Evolutionary conservation across 1,140 invertebrate species (phyloP).

Genomic region (Drosophila littoralis): DNA sequence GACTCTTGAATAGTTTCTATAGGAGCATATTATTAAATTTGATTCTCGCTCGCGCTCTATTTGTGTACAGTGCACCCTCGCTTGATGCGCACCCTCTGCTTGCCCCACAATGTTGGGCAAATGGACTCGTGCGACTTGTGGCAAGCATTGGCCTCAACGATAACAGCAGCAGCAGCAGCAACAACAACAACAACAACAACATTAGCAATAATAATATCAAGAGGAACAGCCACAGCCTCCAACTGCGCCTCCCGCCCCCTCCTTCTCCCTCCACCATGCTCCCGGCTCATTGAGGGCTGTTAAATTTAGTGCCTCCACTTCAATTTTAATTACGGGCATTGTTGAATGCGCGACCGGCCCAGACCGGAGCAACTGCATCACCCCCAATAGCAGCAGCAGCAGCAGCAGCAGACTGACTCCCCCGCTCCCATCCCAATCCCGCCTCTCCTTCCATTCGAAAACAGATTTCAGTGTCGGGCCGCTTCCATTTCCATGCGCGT

Average conservation of each 20-base stretch:
- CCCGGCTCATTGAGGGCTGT: constrained; percentile 67
- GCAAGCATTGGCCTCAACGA: constrained; percentile 37
- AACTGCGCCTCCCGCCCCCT: not conserved
- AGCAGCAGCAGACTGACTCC: constrained; percentile 8
- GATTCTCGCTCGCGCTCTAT: constrained; percentile 27
- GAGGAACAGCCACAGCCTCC: constrained; percentile 5
- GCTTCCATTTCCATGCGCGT: constrained; percentile 34
- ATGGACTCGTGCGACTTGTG: constrained; percentile 42
- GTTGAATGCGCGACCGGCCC: constrained; percentile 44
- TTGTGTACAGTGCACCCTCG: constrained; percentile 44
- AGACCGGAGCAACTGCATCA: constrained; percentile 11
- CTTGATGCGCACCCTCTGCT: constrained; percentile 19
- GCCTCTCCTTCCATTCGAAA: not conserved
- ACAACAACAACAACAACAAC: constrained; percentile 18
- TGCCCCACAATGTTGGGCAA: not conserved
- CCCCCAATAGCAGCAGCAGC: not conserved
- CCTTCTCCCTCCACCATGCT: not conserved
- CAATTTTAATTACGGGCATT: constrained; percentile 75
- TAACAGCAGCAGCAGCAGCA: constrained; percentile 7
- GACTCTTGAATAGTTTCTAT: constrained; percentile 1
- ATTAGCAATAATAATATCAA: constrained; percentile 23
- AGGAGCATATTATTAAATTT: constrained; percentile 45
- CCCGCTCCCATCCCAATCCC: not conserved
- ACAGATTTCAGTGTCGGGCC: constrained; percentile 25
- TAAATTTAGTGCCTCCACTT: constrained; percentile 82